phyloP scores from a whole-genome alignment of 2,888 invertebrate genomes.

The Smittia aterrima region DNA sequence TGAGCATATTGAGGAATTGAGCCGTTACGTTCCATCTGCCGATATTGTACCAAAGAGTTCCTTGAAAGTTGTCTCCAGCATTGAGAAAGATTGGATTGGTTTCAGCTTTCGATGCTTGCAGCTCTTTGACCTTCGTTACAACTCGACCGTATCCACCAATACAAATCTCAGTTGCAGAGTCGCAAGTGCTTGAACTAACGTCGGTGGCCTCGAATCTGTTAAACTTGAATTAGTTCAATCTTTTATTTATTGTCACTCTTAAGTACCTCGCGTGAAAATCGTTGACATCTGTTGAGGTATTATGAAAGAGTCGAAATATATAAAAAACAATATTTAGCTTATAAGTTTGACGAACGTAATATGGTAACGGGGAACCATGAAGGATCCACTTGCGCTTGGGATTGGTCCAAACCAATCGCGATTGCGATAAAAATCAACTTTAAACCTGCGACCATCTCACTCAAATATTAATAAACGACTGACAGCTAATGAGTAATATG shows the following conservation, averaged over 20 bases:
- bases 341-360: too few relatives aligned
- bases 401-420: too few relatives aligned
- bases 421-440: too few relatives aligned
- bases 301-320: too few relatives aligned
- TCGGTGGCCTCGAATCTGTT: conserved; percentile 64
- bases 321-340: too few relatives aligned
- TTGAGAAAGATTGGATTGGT: conserved; percentile 68
- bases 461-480: too few relatives aligned
- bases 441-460: too few relatives aligned
- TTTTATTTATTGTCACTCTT: neutral
- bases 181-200: conserved; percentile 58
- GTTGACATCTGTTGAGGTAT: too few relatives aligned
- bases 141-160: conserved; percentile 70
- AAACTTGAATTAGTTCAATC: neutral
- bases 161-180: conserved; percentile 55
- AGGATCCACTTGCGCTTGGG: too few relatives aligned
- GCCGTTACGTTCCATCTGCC: conserved; percentile 73
- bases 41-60: conserved; percentile 76
- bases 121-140: conserved; percentile 57
- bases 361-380: neutral
- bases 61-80: conserved; percentile 82
- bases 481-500: too few relatives aligned
- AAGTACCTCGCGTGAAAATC: conserved; percentile 39
- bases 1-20: conserved; percentile 70
- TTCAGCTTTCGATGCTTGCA: conserved; percentile 53